Percentiles rank a stretch among this genome's conserved stretches.
phyloP scores from a whole-genome alignment of 2,797 vertebrate species.

The Harpagifer antarcticus region DNA sequence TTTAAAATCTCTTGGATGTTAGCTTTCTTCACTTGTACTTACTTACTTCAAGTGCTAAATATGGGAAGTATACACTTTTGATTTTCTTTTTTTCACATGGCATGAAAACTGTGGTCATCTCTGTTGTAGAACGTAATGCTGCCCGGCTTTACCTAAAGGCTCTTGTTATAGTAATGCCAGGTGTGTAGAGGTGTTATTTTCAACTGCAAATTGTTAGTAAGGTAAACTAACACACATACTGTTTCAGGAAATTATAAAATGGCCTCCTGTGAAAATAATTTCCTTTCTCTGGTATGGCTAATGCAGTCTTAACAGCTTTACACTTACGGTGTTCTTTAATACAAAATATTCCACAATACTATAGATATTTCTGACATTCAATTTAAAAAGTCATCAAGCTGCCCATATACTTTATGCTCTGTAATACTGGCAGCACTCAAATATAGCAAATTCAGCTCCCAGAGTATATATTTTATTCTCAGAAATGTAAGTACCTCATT shows the following conservation, averaged over 20 bases:
- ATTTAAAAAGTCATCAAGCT: constrained; percentile 26
- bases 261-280: constrained; percentile 14
- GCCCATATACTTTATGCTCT: constrained; percentile 7
- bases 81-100: neutral
- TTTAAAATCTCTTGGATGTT: too few relatives aligned
- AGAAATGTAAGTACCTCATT: neutral
- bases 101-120: neutral
- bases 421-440: neutral
- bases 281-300: constrained; percentile 17
- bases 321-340: constrained; percentile 19
- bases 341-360: constrained; percentile 24
- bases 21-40: too few relatives aligned
- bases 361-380: constrained; percentile 1
- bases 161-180: neutral
- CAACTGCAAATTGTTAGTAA: neutral
- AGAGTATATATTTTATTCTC: neutral
- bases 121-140: neutral
- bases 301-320: constrained; percentile 15
- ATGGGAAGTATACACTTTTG: too few relatives aligned
- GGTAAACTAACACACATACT: constrained; percentile 10
- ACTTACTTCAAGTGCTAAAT: too few relatives aligned
- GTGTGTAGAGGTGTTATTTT: neutral
- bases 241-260: neutral
- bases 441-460: neutral
- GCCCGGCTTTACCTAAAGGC: neutral